Evolutionary conservation across 1,140 invertebrate species (phyloP).

Genomic region (Drosophila teissieri): DNA sequence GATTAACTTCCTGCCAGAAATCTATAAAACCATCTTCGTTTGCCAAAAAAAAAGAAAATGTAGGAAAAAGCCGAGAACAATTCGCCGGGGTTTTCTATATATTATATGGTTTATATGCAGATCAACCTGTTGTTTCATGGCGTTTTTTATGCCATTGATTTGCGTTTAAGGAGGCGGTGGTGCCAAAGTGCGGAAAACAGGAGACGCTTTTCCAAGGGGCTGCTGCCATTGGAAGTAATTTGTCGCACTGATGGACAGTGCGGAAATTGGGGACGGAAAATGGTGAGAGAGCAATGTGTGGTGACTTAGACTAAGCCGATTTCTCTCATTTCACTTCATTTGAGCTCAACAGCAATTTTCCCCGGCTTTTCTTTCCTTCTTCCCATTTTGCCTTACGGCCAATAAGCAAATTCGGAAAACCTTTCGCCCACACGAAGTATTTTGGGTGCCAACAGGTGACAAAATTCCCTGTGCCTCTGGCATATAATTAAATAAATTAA

Average conservation of each 20-base stretch:
- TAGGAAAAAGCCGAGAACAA: conserved; percentile 15
- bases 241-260: conserved; percentile 18
- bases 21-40: conserved; percentile 50
- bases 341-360: conserved; percentile 31
- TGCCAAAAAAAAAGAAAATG: conserved; percentile 20
- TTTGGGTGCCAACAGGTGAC: conserved; percentile 43
- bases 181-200: conserved; percentile 10
- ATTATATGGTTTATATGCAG: too few species aligned
- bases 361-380: too few species aligned
- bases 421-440: conserved; percentile 7
- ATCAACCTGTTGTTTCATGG: conserved; percentile 58
- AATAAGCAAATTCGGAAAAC: conserved; percentile 35
- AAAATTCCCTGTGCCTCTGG: neutral
- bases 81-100: too few species aligned
- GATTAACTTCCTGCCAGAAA: neutral
- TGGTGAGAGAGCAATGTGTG: conserved; percentile 22
- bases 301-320: conserved; percentile 61
- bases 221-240: conserved; percentile 48
- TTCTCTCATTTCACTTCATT: conserved; percentile 63
- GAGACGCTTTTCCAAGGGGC: neutral
- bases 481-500: conserved; percentile 56
- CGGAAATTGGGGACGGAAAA: neutral
- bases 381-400: conserved; percentile 14
- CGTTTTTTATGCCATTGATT: conserved; percentile 47
- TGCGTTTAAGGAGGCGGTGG: conserved; percentile 19